Base-by-base conservation (phyloP, 2,113 vertebrate species). In the Nothoprocta perdicaria region DNA sequence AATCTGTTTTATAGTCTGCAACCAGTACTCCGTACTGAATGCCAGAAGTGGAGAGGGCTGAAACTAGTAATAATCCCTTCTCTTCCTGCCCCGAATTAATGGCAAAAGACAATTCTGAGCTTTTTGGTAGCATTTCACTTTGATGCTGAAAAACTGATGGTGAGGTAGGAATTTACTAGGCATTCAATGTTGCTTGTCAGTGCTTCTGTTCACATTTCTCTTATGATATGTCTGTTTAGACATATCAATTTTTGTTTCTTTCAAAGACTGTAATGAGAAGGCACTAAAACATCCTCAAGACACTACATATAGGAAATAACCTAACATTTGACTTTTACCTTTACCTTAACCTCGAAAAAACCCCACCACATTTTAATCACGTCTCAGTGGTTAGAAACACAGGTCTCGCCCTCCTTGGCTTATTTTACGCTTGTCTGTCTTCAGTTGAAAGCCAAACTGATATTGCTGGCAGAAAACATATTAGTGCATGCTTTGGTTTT, bases 341-440 rank as follows among this genome's bases (percentile, higher is more conserved):
- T 88, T n/a, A 79, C 31, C 29, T 73, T 57, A n/a, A n/a, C n/a
- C n/a, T n/a, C n/a, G n/a, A 92, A 63, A 46, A 84, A 86, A 68
- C 58, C 29, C 13, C 22, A 58, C 52, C 43, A 48, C 19, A 68
- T 22, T 38, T 16, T 73, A 45, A 9, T 38, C 7, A 27, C 62
- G 4, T 79, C 38, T 76, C 43, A 63, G 27, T 24, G 79, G 6
- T 31, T 62, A 89, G 35, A 76, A 69, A 12, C 35, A 63, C 18
- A 62, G 9, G 7, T 76, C 40, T 69, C 12, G 5, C 84, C 35
- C 17, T 88, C 12, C n/a, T 82, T 76, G 18, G 6, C 18, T 45
- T n/a, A 12, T 81, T 12, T 48, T 61, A 50, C 0, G 2, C 14
- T 60, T 72, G 4, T 46, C 68, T 86, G 16, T 55, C 43, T 75